These are phyloP conservation scores for Antigone vipio DNA, from an alignment of 2,113 vertebrate species.

Conservation along the genomic window DNA sequence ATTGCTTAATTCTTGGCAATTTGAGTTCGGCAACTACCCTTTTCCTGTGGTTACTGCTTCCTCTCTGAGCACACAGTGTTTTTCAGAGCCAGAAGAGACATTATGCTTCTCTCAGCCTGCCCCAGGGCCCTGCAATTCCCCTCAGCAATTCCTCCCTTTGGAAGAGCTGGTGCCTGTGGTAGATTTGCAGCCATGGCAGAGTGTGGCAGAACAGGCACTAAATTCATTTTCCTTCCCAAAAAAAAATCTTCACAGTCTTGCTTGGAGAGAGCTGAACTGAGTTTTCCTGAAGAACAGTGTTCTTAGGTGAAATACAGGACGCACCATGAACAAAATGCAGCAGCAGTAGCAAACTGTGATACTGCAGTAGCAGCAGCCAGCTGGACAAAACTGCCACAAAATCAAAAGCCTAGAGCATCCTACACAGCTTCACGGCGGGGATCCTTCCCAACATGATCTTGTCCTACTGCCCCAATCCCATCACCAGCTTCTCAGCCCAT, in stretches of 20 bases:
- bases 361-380: not conserved
- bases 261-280: not conserved
- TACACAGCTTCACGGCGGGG: not conserved
- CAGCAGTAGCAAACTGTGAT: not conserved
- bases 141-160: not conserved
- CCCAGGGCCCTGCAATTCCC: not conserved
- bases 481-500: not conserved
- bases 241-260: not conserved
- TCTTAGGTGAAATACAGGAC: not conserved
- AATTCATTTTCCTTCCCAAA: not conserved
- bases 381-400: not conserved
- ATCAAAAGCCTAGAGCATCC: not conserved
- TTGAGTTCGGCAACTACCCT: not conserved
- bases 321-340: not conserved
- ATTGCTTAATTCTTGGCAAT: slow-evolving; percentile 35
- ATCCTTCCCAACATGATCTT: not conserved
- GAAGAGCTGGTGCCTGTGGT: not conserved
- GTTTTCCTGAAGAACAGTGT: not conserved
- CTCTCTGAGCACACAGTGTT: not conserved
- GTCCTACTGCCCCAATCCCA: not conserved
- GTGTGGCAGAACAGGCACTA: not conserved
- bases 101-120: not conserved
- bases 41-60: slow-evolving; percentile 25
- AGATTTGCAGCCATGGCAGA: not conserved
- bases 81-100: not conserved